phyloP scores from a whole-genome alignment of 2,888 invertebrate species.

The Idaea dimidiata region DNA sequence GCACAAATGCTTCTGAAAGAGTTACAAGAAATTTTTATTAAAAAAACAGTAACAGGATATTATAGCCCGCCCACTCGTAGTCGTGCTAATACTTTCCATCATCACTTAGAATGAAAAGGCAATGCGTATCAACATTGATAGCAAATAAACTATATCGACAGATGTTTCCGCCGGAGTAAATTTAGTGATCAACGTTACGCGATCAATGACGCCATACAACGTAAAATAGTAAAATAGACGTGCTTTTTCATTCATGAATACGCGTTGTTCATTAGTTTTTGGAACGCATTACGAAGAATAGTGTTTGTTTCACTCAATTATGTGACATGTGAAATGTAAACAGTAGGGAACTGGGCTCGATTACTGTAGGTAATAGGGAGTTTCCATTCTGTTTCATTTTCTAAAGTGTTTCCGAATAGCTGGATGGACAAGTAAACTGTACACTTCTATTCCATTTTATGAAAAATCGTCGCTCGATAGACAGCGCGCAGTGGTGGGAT shows the following conservation, averaged over 20 bases:
- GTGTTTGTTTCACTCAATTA: neutral
- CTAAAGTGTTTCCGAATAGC: too few relatives aligned
- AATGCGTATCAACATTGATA: neutral
- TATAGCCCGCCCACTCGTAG: neutral
- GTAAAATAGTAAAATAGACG: neutral
- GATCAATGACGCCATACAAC: neutral
- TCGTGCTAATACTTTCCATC: neutral
- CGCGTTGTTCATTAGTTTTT: neutral
- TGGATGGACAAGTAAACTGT: too few relatives aligned
- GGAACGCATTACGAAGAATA: neutral
- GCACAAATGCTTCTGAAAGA: too few relatives aligned
- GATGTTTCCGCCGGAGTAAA: neutral
- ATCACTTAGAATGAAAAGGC: neutral
- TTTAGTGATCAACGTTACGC: neutral
- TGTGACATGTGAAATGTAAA: neutral
- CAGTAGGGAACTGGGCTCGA: neutral
- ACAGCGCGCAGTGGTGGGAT: too few relatives aligned
- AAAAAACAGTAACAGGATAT: neutral
- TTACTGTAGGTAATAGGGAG: too few relatives aligned
- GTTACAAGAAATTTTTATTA: neutral
- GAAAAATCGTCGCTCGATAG: too few relatives aligned
- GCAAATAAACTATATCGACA: conserved; percentile 1
- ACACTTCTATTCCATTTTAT: too few relatives aligned
- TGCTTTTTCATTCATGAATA: neutral
- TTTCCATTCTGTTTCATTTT: too few relatives aligned